Conservation (phyloP, 2,888 invertebrate species). For the Drosophila prolongata region DNA sequence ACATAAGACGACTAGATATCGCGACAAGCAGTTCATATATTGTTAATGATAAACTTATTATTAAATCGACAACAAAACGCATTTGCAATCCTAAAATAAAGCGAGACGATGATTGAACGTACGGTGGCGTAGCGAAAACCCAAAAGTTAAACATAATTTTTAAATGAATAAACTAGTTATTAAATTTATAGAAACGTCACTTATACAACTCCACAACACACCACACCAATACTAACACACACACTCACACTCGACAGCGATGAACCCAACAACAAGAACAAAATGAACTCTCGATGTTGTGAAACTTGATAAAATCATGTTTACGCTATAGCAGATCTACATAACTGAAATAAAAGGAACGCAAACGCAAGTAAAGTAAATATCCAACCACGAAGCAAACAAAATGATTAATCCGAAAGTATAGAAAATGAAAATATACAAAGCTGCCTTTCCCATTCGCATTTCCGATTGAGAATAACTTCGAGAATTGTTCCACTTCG, state of each 20-base stretch:
- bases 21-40: slow-evolving; percentile 63
- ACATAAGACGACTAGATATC: slow-evolving; percentile 24
- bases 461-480: slow-evolving; percentile 17
- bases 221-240: slow-evolving; percentile 23
- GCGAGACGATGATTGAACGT: slow-evolving; percentile 20
- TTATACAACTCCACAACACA: slow-evolving; percentile 19
- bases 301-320: slow-evolving; percentile 83
- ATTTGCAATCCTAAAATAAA: slow-evolving; percentile 67
- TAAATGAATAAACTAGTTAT: slow-evolving; percentile 68
- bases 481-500: slow-evolving; percentile 32
- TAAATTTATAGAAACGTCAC: slow-evolving; percentile 62
- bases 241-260: slow-evolving; percentile 58
- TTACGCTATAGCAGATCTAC: slow-evolving; percentile 66
- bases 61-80: slow-evolving; percentile 53
- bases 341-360: slow-evolving; percentile 28
- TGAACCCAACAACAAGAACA: slow-evolving; percentile 69
- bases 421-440: slow-evolving; percentile 46
- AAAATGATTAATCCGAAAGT: slow-evolving; percentile 13
- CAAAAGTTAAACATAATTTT: slow-evolving; percentile 80
- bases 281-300: slow-evolving; percentile 84
- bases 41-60: slow-evolving; percentile 58
- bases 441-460: slow-evolving; percentile 30
- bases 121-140: slow-evolving; percentile 59
- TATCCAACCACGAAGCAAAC: slow-evolving; percentile 15
- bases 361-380: slow-evolving; percentile 34